Evolutionary conservation across 2,797 vertebrate species (phyloP), one percentile per base, ranked within the genome.

Genomic region (Siniperca obscura): DNA sequence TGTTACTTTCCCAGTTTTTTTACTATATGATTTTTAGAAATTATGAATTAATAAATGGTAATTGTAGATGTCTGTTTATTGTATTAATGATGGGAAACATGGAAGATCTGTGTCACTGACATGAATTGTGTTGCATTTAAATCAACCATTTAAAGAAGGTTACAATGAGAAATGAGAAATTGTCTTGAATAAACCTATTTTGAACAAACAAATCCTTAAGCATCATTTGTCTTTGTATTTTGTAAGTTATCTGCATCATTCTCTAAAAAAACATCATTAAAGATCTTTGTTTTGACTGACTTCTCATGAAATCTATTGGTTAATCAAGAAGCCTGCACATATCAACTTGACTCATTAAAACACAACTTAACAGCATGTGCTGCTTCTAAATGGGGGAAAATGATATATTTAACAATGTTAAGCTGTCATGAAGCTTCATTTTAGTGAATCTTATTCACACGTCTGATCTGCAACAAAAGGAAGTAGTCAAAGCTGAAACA

Each of bases 111-210:
- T 70, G 53, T 78, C 34, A 22, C 59, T 50, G 12, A 81, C 25
- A 70, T 69, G 27, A 81, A 81, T 11, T 66, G 34, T 79, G 50
- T 62, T 74, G 21, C 27, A 73, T 79, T 84, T 38, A 48, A 70
- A 65, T 12, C 25, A 76, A 22, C 40, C 6, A n/a, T 34, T 13
- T 62, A 60, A n/a, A 69, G 50, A 72, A 30, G 30, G 10, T n/a
- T 50, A 27, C 70, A 73, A 25, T 36, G 12, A 22, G 72, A 25
- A 74, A 68, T 42, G 2, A 52, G 14, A 70, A 73, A 57, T 50
- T 76, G 40, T 80, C 88, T 86, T 82, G 21, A 91, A 85, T 89
- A 88, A 85, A 86, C 56, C 4, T 83, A 80, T 91, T 92, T 92
- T 89, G 14, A 81, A 80, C 44, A 87, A 87, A 80, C 68, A 73